A percentile compares a stretch with the other conserved stretches of the same genome.
Conservation (phyloP, 2,888 invertebrate genomes). For the Catonia carolina region DNA sequence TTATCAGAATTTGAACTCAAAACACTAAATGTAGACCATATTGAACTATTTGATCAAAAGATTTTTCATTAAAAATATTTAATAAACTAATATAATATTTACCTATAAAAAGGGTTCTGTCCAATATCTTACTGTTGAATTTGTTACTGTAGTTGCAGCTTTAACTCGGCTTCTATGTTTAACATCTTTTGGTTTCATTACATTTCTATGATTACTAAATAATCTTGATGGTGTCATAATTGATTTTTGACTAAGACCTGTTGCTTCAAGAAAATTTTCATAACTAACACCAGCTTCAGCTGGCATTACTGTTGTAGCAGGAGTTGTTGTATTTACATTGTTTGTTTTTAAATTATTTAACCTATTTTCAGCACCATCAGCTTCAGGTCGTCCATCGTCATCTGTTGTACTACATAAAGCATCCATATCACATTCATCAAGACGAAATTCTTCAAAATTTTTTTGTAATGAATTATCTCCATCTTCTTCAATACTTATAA, state of each 20-base stretch:
- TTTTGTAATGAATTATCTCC: slow-evolving; percentile 44
- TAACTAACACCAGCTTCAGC: slow-evolving; percentile 42
- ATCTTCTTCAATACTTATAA: slow-evolving; percentile 42
- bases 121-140: slow-evolving; percentile 43
- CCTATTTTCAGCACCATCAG: slow-evolving; percentile 31
- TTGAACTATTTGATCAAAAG: too few species aligned
- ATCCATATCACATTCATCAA: slow-evolving; percentile 61
- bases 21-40: too few species aligned
- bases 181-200: slow-evolving; percentile 69
- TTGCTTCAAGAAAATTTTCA: slow-evolving; percentile 70
- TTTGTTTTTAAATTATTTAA: too few species aligned
- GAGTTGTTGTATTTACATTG: slow-evolving; percentile 47
- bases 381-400: slow-evolving; percentile 39
- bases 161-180: slow-evolving; percentile 64
- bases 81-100: too few species aligned
- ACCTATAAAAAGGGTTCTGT: slow-evolving; percentile 47
- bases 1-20: too few species aligned
- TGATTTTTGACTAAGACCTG: slow-evolving; percentile 72
- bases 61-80: too few species aligned
- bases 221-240: slow-evolving; percentile 61
- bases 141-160: slow-evolving; percentile 44
- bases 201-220: slow-evolving; percentile 67
- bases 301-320: slow-evolving; percentile 13
- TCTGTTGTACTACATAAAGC: slow-evolving; percentile 26
- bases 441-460: slow-evolving; percentile 72